A percentile compares a stretch with the other conserved stretches of the same genome.
These are phyloP conservation scores for Chaetura pelagica DNA, from an alignment of 2,113 vertebrate genomes.

Conservation along the genomic window DNA sequence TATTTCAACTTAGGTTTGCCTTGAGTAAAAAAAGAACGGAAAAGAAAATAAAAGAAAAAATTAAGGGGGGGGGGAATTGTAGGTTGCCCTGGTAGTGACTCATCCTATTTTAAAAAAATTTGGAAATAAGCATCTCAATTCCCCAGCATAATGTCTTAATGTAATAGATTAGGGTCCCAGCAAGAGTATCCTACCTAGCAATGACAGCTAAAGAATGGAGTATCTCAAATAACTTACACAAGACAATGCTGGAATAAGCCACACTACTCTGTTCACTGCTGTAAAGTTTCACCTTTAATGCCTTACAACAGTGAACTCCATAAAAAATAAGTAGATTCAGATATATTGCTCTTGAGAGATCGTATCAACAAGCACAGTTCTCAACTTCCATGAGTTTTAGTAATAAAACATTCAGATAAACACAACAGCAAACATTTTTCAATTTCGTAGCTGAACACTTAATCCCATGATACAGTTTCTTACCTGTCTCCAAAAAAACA, in stretches of 20 bases:
- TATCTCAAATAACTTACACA: neutral
- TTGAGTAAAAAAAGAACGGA: neutral
- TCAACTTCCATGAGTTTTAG: neutral
- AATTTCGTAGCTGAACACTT: neutral
- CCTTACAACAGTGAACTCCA: neutral
- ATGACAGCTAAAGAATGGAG: neutral
- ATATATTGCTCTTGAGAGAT: neutral
- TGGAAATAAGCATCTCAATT: neutral
- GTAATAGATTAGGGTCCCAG: neutral
- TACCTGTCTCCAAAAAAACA: neutral
- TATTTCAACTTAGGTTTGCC: neutral
- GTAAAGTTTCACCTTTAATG: neutral
- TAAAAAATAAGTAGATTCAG: neutral
- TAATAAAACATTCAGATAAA: slow-evolving; percentile 8
- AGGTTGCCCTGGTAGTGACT: neutral
- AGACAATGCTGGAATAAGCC: neutral
- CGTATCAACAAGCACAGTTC: neutral
- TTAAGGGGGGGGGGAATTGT: too few species aligned
- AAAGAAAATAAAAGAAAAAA: too few species aligned
- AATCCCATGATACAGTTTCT: neutral
- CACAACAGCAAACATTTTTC: slow-evolving; percentile 6
- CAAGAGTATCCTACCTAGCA: neutral
- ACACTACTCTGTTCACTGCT: neutral
- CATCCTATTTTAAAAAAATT: neutral
- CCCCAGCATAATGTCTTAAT: neutral